phyloP scores from a whole-genome alignment of 2,113 vertebrate species.

The Phylloscopus whistleri region DNA sequence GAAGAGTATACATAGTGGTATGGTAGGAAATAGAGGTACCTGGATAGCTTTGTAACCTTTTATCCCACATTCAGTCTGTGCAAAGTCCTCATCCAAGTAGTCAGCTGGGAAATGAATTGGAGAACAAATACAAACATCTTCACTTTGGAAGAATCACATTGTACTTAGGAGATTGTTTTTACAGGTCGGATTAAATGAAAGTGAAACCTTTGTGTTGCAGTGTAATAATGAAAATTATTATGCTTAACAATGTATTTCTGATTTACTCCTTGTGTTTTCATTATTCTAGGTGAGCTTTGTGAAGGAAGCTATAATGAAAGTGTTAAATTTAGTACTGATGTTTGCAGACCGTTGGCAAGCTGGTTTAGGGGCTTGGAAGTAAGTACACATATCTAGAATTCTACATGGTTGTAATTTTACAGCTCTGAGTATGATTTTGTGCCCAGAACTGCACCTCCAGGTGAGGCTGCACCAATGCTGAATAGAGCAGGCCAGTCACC shows the following conservation, averaged over 20 bases:
- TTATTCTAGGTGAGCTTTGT: conserved; percentile 91
- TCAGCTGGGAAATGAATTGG: neutral
- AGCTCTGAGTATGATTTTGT: neutral
- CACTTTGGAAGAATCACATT: neutral
- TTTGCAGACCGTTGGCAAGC: conserved; percentile 98
- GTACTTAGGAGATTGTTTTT: neutral
- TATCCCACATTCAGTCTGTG: neutral
- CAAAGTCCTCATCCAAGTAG: neutral
- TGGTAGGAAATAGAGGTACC: neutral
- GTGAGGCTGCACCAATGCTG: fast-evolving
- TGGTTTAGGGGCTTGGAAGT: conserved; percentile 93
- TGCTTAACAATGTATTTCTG: neutral
- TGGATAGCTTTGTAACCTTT: neutral
- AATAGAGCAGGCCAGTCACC: fast-evolving
- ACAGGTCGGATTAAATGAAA: neutral
- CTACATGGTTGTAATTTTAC: neutral
- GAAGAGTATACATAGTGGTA: neutral
- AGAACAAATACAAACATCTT: neutral
- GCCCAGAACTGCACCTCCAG: neutral
- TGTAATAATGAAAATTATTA: neutral
- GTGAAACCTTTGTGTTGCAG: neutral
- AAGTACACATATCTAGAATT: conserved; percentile 54
- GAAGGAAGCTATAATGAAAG: conserved; percentile 98
- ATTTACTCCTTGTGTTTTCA: neutral
- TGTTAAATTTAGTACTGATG: conserved; percentile 94